Evolutionary conservation across 2,888 invertebrate genomes (phyloP), one percentile per base, ranked within the genome.

Genomic region (Lissonota sp.): DNA sequence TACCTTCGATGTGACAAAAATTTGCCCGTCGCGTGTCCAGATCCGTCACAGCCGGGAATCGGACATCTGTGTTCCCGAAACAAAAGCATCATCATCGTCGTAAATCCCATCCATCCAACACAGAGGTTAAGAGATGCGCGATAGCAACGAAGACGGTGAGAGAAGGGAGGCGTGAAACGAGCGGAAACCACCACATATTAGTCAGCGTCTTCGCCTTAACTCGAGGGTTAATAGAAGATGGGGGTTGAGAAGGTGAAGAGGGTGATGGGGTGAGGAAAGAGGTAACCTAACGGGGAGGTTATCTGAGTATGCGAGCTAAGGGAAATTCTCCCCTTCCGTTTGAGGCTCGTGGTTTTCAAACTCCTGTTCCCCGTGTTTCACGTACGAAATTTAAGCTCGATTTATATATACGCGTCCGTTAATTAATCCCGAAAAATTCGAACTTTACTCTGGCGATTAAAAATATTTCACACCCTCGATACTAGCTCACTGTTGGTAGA

Each of bases 1-100:
- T 95, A 97, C 97, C 97, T 99, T 94, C 99, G 96, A 94, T 99
- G 99, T 87, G 99, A 98, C 93, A 99, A 95, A 94, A 99, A 99
- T 95, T 99, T 99, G 92, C 99, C 99, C 88, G 99, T 99, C 90
- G 99, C 98, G 94, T 99, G 99, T 93, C 99, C 99, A 90, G 98
- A 98, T 90, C 99, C 99, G 93, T 99, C 99, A 94, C 99, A 99
- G 92, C 97, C 97, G 93, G 97, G 97, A 93, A 97, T 97, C 90
- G 97, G 97, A 94, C 97, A 97, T 95, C 97, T 97, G 95, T 83
- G 64, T 39, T 84, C 86, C 80, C 84, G 86, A 80, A 84, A 26
- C 26, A 26, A 84, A 87, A 86, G 79, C 78, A 58, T 51, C 86
- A 84, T 70, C 84, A 85, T 81, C 87, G 83, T 84, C 83, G 83